Evolutionary conservation across 2,113 vertebrate species (phyloP).

Genomic region (Heteronetta atricapilla): DNA sequence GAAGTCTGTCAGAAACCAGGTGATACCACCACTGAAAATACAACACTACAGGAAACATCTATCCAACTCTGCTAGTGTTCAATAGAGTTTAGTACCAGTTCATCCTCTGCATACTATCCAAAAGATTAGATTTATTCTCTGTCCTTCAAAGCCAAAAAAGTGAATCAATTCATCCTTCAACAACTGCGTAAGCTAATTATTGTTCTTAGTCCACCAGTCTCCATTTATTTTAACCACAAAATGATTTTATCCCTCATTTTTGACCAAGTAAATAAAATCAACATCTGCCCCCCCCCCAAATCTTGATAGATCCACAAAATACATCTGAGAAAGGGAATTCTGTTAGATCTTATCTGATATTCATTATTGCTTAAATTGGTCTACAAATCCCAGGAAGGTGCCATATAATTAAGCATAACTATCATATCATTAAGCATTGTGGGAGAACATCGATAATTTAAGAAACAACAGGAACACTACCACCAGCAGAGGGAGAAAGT

Average conservation of each 20-base stretch:
- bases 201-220: background rate
- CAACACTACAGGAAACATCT: background rate
- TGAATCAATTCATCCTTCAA: background rate
- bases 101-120: background rate
- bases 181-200: background rate
- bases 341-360: background rate
- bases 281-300: background rate
- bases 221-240: background rate
- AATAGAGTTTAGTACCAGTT: background rate
- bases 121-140: background rate
- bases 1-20: background rate
- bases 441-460: background rate
- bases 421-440: background rate
- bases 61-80: background rate
- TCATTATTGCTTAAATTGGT: background rate
- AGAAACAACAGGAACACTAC: background rate
- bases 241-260: background rate
- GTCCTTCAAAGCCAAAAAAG: background rate
- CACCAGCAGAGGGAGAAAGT: background rate
- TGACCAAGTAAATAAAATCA: background rate
- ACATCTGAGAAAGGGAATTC: background rate
- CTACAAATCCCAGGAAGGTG: background rate
- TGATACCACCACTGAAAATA: background rate
- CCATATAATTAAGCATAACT: background rate
- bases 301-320: background rate